Conservation (phyloP, 2,888 invertebrate species). For the Camponotus fellah region DNA sequence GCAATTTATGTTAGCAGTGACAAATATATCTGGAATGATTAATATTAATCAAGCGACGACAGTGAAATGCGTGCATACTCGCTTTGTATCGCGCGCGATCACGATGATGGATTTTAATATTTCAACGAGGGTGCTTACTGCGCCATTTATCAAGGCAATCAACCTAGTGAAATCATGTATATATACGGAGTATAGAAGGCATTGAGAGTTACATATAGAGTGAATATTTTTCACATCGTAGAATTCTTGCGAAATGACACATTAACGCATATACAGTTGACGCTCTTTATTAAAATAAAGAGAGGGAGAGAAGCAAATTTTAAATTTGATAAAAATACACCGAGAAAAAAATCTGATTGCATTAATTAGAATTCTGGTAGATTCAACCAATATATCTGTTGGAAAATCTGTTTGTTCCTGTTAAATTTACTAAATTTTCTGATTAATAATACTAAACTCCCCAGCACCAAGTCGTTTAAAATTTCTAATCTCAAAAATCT, state of each 20-base stretch:
- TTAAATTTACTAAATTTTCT: too few relatives aligned
- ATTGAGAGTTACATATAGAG: neutral
- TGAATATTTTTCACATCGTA: neutral
- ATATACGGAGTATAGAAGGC: neutral
- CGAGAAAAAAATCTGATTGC: too few relatives aligned
- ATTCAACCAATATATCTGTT: too few relatives aligned
- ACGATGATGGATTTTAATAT: conserved; percentile 54
- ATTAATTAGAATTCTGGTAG: too few relatives aligned
- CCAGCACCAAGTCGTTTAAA: too few relatives aligned
- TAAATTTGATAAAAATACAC: too few relatives aligned
- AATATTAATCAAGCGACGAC: conserved; percentile 50
- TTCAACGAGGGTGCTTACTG: conserved; percentile 45
- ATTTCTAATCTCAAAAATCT: too few relatives aligned
- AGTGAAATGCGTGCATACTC: conserved; percentile 22
- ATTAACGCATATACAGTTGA: neutral
- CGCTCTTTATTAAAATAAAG: conserved; percentile 6
- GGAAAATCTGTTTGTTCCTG: too few relatives aligned
- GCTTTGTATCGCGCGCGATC: conserved; percentile 37
- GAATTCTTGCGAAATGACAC: neutral
- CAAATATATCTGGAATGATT: conserved; percentile 48
- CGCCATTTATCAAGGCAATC: conserved; percentile 46
- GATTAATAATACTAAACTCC: too few relatives aligned
- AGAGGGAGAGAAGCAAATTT: neutral
- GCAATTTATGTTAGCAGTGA: conserved; percentile 45
- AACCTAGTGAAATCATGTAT: neutral